These are phyloP conservation scores for Pomatostomus ruficeps DNA, from an alignment of 2,113 vertebrate genomes.

Conservation along the genomic window DNA sequence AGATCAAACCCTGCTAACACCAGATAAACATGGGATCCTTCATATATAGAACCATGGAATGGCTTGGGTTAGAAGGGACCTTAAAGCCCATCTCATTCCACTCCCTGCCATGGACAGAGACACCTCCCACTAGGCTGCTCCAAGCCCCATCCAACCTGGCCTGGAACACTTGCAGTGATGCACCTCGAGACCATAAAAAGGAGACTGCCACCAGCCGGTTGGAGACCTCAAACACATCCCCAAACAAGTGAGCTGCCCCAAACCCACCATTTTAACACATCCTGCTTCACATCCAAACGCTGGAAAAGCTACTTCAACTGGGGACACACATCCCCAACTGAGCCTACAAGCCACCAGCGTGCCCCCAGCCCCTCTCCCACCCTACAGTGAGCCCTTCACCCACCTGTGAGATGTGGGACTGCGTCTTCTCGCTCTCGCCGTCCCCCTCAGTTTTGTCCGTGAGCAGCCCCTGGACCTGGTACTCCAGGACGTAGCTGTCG, in stretches of 20 bases:
- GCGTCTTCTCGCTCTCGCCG: slow-evolving; percentile 77
- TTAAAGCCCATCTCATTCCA: accelerated
- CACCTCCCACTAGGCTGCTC: background rate
- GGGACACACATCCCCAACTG: accelerated
- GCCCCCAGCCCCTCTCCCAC: too few relatives aligned
- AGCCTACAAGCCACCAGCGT: accelerated
- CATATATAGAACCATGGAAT: background rate
- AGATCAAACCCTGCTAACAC: background rate
- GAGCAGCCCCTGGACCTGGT: slow-evolving; percentile 95
- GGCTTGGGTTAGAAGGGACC: background rate
- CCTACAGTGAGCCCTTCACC: background rate
- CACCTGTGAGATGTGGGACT: slow-evolving; percentile 83
- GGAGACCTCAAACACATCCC: background rate
- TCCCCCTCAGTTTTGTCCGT: slow-evolving; percentile 86
- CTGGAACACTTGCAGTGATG: background rate
- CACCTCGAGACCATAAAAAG: background rate
- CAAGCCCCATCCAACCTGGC: accelerated
- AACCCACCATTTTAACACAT: accelerated
- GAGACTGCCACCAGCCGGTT: background rate
- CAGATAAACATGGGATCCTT: background rate
- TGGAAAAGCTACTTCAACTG: background rate
- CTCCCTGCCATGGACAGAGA: background rate
- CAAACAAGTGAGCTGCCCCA: background rate
- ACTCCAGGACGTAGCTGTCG: slow-evolving; percentile 96
- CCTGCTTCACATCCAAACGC: background rate